Evolutionary conservation across 2,888 invertebrate species (phyloP).

Genomic region (Heliconius erato): DNA sequence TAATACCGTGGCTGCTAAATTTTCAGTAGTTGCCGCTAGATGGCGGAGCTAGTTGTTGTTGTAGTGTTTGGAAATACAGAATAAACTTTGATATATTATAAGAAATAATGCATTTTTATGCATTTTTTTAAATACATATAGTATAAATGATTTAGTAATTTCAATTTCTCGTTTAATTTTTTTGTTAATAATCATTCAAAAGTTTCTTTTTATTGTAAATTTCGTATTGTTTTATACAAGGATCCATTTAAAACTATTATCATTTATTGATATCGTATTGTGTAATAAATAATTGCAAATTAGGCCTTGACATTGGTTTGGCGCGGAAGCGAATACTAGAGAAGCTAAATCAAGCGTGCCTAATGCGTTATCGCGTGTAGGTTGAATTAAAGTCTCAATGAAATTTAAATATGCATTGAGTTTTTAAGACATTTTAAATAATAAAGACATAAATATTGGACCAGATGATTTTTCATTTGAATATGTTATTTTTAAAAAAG

Average conservation of each 20-base stretch:
- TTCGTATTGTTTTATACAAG: background rate
- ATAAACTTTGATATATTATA: background rate
- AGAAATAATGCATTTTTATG: background rate
- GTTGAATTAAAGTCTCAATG: conserved; percentile 25
- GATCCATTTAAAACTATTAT: background rate
- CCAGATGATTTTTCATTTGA: no score
- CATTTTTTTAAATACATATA: background rate
- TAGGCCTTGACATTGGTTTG: conserved; percentile 43
- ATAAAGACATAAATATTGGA: background rate
- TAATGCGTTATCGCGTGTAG: conserved; percentile 35
- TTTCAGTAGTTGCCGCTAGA: background rate
- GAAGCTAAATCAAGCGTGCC: conserved; percentile 40
- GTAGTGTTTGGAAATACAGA: background rate
- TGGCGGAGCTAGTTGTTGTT: conserved; percentile 12
- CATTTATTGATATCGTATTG: background rate
- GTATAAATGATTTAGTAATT: background rate
- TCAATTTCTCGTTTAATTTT: background rate
- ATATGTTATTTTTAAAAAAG: no score
- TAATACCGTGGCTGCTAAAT: background rate
- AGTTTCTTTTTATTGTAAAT: background rate
- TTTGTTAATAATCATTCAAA: background rate
- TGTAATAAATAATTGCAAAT: conserved; percentile 15
- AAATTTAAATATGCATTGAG: background rate
- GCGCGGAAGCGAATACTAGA: conserved; percentile 41
- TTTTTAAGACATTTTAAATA: background rate